These are phyloP conservation scores for Lissocephala sabroskyi DNA, from an alignment of 2,888 invertebrate genomes.

Conservation along the genomic window DNA sequence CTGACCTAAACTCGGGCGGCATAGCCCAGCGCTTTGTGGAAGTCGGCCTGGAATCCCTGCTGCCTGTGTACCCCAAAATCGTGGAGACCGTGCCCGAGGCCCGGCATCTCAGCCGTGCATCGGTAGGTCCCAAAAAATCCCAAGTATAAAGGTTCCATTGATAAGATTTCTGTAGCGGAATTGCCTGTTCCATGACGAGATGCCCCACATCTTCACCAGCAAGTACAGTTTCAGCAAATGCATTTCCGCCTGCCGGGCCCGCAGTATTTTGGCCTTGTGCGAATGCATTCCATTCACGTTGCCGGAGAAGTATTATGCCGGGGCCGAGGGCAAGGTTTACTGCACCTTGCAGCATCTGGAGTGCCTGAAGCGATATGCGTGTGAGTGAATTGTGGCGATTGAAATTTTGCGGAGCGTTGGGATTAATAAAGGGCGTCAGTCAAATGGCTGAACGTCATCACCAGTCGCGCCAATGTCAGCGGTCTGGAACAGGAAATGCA, in stretches of 20 bases:
- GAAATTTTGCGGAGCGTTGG: no score
- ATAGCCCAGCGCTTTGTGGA: slow-evolving; percentile 32
- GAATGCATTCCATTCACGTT: slow-evolving; percentile 75
- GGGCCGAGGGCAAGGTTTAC: slow-evolving; percentile 30
- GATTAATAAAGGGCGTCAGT: slow-evolving; percentile 48
- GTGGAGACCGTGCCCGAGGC: slow-evolving; percentile 48
- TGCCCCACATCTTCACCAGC: slow-evolving; percentile 50
- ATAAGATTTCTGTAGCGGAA: slow-evolving; percentile 71
- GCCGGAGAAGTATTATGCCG: slow-evolving; percentile 33
- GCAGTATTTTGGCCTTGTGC: slow-evolving; percentile 74
- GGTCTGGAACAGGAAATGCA: slow-evolving; percentile 74
- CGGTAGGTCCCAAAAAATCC: not conserved
- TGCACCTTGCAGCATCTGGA: slow-evolving; percentile 64
- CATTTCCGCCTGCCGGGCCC: slow-evolving; percentile 75
- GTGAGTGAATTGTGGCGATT: slow-evolving; percentile 61
- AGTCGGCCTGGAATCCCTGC: slow-evolving; percentile 24
- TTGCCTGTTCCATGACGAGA: slow-evolving; percentile 75
- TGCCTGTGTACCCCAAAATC: slow-evolving; percentile 41
- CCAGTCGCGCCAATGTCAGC: slow-evolving; percentile 49
- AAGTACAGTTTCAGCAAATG: slow-evolving; percentile 77
- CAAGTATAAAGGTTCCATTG: no score
- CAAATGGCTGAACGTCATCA: slow-evolving; percentile 72
- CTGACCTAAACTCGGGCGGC: slow-evolving; percentile 49
- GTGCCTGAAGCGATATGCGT: slow-evolving; percentile 74
- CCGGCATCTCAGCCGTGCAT: slow-evolving; percentile 17